These are phyloP conservation scores for Mnemiopsis leidyi DNA, from an alignment of 37 sponge, comb jelly and placozoan genomes.

Conservation along the genomic window DNA sequence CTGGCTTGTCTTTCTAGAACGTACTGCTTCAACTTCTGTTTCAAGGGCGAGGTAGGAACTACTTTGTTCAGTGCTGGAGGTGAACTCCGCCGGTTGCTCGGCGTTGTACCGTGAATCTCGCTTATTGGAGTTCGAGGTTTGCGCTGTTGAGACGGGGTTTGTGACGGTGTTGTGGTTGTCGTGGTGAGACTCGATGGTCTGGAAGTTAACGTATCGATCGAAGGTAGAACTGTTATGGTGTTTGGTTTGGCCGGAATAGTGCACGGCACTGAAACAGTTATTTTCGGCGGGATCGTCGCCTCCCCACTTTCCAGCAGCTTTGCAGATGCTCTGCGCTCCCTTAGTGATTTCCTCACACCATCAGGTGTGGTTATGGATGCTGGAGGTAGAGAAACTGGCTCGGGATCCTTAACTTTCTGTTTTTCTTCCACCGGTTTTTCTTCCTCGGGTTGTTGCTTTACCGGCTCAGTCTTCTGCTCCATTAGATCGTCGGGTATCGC, in stretches of 20 bases:
- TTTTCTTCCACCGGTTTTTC: neutral
- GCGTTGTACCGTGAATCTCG: neutral
- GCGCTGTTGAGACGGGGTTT: neutral
- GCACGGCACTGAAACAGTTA: neutral
- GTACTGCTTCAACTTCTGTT: constrained; percentile 63
- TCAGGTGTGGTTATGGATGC: neutral
- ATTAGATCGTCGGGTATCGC: constrained; percentile 52
- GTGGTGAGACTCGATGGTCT: neutral
- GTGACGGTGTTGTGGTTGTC: neutral
- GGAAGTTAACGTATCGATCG: neutral
- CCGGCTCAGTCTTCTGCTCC: constrained; percentile 16
- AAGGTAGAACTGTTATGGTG: constrained; percentile 10
- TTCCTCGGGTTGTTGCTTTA: neutral
- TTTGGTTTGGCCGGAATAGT: neutral
- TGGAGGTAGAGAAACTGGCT: neutral
- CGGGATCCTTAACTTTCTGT: neutral
- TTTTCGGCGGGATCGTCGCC: constrained; percentile 28
- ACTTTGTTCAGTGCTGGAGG: constrained; percentile 4
- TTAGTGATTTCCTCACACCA: constrained; percentile 8
- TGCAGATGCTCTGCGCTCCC: constrained; percentile 47
- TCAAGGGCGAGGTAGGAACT: constrained; percentile 39
- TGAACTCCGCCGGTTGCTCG: neutral
- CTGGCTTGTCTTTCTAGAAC: constrained; percentile 58
- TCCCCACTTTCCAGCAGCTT: constrained; percentile 38
- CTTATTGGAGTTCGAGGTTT: constrained; percentile 43